A percentile compares a stretch with the other conserved stretches of the same genome.
These are phyloP conservation scores for Myrmecobius fasciatus DNA, from an alignment of 2,113 vertebrate species.

Conservation along the genomic window DNA sequence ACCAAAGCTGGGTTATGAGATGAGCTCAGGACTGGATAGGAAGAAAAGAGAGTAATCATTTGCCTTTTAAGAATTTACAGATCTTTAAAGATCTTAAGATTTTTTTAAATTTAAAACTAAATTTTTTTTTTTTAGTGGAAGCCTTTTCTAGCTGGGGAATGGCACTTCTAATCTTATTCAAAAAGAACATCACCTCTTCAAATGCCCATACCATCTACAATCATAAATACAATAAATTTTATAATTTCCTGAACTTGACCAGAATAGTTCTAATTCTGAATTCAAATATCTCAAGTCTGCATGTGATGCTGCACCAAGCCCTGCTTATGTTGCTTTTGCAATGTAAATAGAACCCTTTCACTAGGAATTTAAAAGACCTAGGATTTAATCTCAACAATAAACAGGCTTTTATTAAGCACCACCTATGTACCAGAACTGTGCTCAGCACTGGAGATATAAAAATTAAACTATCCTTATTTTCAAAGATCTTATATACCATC, in stretches of 20 bases:
- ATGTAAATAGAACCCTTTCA: background rate
- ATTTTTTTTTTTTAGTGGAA: background rate
- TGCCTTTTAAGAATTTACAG: no score
- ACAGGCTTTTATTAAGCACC: background rate
- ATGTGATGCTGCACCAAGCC: background rate
- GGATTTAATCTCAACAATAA: background rate
- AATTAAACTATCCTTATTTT: background rate
- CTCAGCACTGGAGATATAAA: background rate
- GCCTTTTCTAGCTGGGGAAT: background rate
- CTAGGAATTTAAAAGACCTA: background rate
- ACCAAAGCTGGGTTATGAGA: no score
- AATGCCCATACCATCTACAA: background rate
- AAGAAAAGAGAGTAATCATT: no score
- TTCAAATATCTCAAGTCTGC: background rate
- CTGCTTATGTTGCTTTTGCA: background rate
- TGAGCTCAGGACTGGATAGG: no score
- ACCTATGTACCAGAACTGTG: background rate
- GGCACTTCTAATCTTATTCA: background rate
- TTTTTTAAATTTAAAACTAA: background rate
- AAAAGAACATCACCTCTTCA: no score
- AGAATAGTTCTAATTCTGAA: background rate
- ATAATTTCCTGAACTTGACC: background rate
- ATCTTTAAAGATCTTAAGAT: background rate
- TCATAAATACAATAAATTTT: background rate
- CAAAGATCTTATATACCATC: background rate